Evolutionary conservation across 1,140 invertebrate species (phyloP).

Genomic region (Drosophila pectinifera): DNA sequence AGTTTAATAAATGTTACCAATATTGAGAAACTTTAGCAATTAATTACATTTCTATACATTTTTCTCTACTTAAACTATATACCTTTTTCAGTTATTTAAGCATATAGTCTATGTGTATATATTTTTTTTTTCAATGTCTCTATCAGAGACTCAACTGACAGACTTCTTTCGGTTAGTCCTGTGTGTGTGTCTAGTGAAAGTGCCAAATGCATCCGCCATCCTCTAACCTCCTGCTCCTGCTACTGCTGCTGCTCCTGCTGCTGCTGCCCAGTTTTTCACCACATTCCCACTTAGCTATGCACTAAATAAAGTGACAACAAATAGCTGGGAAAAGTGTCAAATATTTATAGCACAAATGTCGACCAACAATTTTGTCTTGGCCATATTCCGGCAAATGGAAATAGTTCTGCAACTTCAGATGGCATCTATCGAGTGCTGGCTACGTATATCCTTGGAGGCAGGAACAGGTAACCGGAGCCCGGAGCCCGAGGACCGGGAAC

Average conservation of each 20-base stretch:
- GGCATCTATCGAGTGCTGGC: conserved; percentile 6
- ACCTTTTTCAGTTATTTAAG: background rate
- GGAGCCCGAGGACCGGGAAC: too few relatives aligned
- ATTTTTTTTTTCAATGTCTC: background rate
- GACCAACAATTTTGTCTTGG: conserved; percentile 9
- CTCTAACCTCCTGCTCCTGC: background rate
- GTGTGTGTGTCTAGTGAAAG: conserved; percentile 32
- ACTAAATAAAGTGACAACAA: conserved; percentile 67
- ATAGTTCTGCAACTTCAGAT: conserved; percentile 32
- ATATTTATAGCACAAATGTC: conserved; percentile 60
- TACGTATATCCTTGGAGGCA: background rate
- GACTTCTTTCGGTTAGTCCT: conserved; percentile 8
- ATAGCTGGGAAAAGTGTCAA: conserved; percentile 59
- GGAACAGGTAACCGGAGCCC: background rate
- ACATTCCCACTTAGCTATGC: conserved; percentile 20
- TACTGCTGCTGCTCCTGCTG: too few relatives aligned
- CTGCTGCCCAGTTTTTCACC: background rate
- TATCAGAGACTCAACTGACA: background rate
- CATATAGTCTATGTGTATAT: background rate
- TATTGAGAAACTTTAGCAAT: too few relatives aligned
- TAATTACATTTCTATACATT: background rate
- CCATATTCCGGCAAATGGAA: conserved; percentile 29
- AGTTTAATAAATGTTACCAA: too few relatives aligned
- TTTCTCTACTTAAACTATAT: background rate
- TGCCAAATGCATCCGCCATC: conserved; percentile 31